phyloP scores from a whole-genome alignment of 2,113 vertebrate genomes.

The Cyprinus carpio region DNA sequence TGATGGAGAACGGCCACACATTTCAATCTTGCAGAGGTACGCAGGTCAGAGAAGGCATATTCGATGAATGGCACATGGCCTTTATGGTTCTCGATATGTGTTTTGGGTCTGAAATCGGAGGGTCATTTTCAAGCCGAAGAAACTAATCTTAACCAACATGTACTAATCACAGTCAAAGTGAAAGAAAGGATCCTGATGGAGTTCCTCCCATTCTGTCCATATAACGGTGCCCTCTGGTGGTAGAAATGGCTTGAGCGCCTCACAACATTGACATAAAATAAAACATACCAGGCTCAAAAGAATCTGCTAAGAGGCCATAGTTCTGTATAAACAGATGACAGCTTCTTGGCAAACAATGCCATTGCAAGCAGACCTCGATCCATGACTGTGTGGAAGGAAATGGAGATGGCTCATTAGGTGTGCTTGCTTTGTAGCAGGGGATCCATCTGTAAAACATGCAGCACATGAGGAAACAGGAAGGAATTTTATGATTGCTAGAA shows the following conservation, averaged over 20 bases:
- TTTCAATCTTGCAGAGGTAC: constrained; percentile 23
- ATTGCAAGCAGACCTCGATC: constrained; percentile 8
- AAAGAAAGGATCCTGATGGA: constrained; percentile 1
- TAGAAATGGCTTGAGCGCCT: background rate
- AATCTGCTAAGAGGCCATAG: background rate
- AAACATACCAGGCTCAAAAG: background rate
- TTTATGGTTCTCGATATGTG: background rate
- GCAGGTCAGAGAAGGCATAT: background rate
- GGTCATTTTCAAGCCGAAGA: background rate
- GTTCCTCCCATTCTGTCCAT: constrained; percentile 52
- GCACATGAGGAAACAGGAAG: constrained; percentile 37
- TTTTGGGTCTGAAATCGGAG: background rate
- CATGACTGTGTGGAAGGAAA: constrained; percentile 23
- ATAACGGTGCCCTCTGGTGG: constrained; percentile 69
- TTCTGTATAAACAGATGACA: constrained; percentile 9
- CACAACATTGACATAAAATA: background rate
- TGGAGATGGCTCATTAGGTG: constrained; percentile 42
- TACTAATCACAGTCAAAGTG: background rate
- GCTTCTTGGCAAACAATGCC: constrained; percentile 34
- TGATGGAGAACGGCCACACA: constrained; percentile 21
- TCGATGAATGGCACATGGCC: background rate
- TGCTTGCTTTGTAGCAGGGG: constrained; percentile 30
- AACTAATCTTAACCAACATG: background rate
- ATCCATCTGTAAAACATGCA: constrained; percentile 41
- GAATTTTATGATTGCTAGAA: constrained; percentile 3